These are phyloP conservation scores for Mya arenaria DNA, from an alignment of 1,140 invertebrate species.

Conservation along the genomic window DNA sequence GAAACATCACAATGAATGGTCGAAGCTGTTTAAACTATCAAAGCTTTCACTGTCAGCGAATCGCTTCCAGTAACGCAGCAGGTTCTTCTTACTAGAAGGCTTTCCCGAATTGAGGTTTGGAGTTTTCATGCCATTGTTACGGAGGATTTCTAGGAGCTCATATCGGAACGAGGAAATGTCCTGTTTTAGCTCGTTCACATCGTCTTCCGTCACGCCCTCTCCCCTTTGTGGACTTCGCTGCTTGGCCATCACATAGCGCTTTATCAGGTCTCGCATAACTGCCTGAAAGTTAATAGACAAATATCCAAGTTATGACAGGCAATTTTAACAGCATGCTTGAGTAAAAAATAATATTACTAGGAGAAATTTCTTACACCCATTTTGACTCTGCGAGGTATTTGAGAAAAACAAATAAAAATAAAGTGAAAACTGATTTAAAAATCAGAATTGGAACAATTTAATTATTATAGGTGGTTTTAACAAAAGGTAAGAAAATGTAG, in stretches of 20 bases:
- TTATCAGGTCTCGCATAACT: slow-evolving; percentile 97
- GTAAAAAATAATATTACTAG: no score
- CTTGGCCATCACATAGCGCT: slow-evolving; percentile 96
- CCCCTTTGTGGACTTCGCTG: slow-evolving; percentile 96
- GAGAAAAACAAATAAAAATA: no score
- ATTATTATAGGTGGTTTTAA: no score
- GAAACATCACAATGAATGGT: slow-evolving; percentile 42
- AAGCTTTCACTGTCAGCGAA: slow-evolving; percentile 65
- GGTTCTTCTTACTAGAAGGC: slow-evolving; percentile 77
- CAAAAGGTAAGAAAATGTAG: no score
- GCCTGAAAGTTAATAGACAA: slow-evolving; percentile 84
- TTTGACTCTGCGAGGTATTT: no score
- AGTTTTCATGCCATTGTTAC: slow-evolving; percentile 81
- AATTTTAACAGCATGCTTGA: no score
- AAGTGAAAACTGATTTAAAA: no score
- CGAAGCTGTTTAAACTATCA: slow-evolving; percentile 61
- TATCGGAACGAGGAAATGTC: slow-evolving; percentile 87
- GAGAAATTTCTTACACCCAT: no score
- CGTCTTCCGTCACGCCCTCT: slow-evolving; percentile 99
- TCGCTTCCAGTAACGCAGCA: slow-evolving; percentile 73
- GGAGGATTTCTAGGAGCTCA: slow-evolving; percentile 96
- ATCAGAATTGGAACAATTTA: no score
- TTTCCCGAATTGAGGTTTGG: slow-evolving; percentile 76
- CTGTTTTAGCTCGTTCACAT: slow-evolving; percentile 99
- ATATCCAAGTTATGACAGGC: no score